These are phyloP conservation scores for Brachionus rubens DNA, from an alignment of 1,140 invertebrate genomes.

Conservation along the genomic window DNA sequence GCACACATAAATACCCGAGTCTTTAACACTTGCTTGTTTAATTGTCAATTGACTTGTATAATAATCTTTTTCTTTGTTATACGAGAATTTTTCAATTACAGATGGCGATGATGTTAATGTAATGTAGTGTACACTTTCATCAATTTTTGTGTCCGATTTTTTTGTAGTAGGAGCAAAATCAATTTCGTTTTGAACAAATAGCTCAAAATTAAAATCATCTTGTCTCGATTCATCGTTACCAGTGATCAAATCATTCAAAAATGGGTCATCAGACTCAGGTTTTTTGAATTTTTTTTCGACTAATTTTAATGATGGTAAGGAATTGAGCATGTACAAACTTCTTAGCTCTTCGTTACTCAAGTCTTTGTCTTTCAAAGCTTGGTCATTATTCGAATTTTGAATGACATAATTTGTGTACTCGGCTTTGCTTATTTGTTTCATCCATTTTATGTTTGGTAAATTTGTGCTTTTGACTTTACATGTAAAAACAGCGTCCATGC, in stretches of 20 bases:
- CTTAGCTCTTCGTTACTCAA: not conserved
- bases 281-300: conserved; percentile 4
- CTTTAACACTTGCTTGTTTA: conserved; percentile 25
- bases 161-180: not conserved
- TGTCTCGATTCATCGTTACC: not conserved
- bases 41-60: conserved; percentile 27
- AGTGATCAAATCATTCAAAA: conserved; percentile 19
- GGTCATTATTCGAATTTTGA: conserved; percentile 21
- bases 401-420: conserved; percentile 42
- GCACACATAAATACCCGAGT: conserved; percentile 43
- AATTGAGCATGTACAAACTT: not conserved
- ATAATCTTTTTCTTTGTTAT: not conserved
- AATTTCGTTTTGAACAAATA: not conserved
- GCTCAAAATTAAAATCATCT: conserved; percentile 27
- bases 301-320: not conserved
- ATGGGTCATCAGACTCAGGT: not conserved
- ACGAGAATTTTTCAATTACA: conserved; percentile 7
- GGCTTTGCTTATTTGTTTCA: conserved; percentile 42
- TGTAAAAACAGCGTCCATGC: conserved; percentile 37
- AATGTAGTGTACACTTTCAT: conserved; percentile 38
- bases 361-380: not conserved
- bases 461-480: conserved; percentile 27
- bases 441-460: conserved; percentile 39
- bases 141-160: conserved; percentile 20
- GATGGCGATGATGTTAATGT: conserved; percentile 13